Conservation (phyloP, 2,113 vertebrate species). For the Corythornis madagascariensis region DNA sequence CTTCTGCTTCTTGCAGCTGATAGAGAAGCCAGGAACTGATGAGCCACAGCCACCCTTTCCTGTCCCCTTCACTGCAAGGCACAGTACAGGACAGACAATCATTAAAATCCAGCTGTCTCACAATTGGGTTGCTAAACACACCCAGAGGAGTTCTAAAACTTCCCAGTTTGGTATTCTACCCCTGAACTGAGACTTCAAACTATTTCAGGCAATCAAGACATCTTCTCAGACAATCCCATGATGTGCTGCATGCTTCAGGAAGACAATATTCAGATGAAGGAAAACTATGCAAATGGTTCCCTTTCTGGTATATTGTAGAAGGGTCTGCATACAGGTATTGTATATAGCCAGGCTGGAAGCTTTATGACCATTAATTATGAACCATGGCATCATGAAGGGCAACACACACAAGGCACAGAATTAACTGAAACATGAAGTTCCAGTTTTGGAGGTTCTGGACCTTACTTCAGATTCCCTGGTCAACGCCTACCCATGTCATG, state of each 20-base stretch:
- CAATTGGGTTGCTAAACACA: neutral
- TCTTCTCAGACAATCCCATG: neutral
- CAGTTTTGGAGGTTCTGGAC: neutral
- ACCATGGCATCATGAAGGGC: neutral
- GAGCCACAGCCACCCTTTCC: neutral
- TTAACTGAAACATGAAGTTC: neutral
- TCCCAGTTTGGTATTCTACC: neutral
- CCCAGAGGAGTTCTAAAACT: neutral
- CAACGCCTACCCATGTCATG: neutral
- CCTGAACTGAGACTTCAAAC: neutral
- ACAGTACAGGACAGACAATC: neutral
- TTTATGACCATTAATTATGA: neutral
- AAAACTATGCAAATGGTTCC: neutral
- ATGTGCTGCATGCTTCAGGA: neutral
- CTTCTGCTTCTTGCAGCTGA: neutral
- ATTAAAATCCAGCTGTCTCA: neutral
- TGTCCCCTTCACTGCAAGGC: neutral
- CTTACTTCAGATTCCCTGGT: neutral
- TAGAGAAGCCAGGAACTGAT: neutral
- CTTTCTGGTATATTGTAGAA: neutral
- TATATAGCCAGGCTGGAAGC: neutral
- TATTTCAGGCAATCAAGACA: neutral
- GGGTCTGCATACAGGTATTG: neutral
- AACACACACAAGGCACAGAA: neutral
- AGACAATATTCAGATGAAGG: neutral